phyloP scores from a whole-genome alignment of 1,140 invertebrate species.

The Psix sp. region DNA sequence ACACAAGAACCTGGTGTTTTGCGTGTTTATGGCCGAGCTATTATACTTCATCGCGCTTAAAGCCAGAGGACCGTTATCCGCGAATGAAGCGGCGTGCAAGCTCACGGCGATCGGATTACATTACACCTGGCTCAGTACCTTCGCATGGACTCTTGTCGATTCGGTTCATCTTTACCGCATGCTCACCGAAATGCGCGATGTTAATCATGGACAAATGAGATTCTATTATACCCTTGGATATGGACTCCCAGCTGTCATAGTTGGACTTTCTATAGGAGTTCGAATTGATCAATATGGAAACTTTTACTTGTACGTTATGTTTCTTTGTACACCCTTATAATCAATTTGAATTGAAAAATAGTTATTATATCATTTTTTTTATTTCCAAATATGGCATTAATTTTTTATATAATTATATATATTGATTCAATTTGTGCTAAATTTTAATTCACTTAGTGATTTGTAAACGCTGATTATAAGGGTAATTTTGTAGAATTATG shows the following conservation, averaged over 20 bases:
- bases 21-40: conserved; percentile 89
- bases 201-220: conserved; percentile 95
- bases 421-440: too few relatives aligned
- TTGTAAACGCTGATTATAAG: too few relatives aligned
- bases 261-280: conserved; percentile 93
- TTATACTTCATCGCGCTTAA: conserved; percentile 92
- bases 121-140: conserved; percentile 92
- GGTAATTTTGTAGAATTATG: too few relatives aligned
- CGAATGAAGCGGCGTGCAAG: conserved; percentile 91
- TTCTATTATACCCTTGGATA: conserved; percentile 97
- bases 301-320: conserved; percentile 91
- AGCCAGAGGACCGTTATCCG: conserved; percentile 83
- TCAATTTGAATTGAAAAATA: too few relatives aligned
- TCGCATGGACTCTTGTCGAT: conserved; percentile 94
- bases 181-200: conserved; percentile 96
- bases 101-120: conserved; percentile 93
- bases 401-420: too few relatives aligned
- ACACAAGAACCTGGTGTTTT: conserved; percentile 93
- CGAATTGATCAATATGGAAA: conserved; percentile 97
- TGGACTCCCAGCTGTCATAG: conserved; percentile 93
- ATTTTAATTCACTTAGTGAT: too few relatives aligned
- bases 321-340: conserved; percentile 10
- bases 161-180: conserved; percentile 95
- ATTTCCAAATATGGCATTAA: too few relatives aligned
- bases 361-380: too few relatives aligned